A percentile compares a stretch with the other conserved stretches of the same genome.
phyloP scores from a whole-genome alignment of 2,113 vertebrate genomes.

The Brachypteracias leptosomus region DNA sequence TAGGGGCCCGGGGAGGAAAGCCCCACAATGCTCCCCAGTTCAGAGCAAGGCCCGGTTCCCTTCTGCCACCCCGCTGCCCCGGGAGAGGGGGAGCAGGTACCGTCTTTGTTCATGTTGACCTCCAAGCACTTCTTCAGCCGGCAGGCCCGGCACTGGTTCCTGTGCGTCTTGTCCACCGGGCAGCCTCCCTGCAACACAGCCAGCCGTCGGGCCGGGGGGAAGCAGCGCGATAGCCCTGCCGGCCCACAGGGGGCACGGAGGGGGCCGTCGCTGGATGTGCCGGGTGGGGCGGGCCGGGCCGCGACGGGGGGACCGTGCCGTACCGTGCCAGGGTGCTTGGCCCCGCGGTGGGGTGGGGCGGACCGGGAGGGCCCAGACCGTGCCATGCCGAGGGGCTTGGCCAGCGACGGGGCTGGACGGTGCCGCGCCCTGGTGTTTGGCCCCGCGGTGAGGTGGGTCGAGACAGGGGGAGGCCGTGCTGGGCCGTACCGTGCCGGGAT shows the following conservation, averaged over 20 bases:
- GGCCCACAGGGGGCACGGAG: neutral
- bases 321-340: neutral
- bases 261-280: neutral
- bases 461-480: no score
- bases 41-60: neutral
- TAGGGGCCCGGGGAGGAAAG: neutral
- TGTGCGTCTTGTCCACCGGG: slow-evolving; percentile 98
- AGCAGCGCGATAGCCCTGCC: neutral
- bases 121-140: slow-evolving; percentile 98
- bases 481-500: no score
- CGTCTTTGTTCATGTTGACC: slow-evolving; percentile 99
- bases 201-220: neutral
- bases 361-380: no score
- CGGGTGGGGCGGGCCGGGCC: neutral
- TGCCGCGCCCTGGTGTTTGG: no score
- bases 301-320: no score
- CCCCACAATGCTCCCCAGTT: fast-evolving
- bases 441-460: no score
- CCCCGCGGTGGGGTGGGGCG: neutral
- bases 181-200: slow-evolving; percentile 88
- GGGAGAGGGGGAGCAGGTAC: slow-evolving; percentile 71
- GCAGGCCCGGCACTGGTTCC: slow-evolving; percentile 98
- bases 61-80: neutral
- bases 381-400: no score
- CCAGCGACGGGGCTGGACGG: no score